Evolutionary conservation across 2,888 invertebrate species (phyloP).

Genomic region (Hemicrepidius hirtus): DNA sequence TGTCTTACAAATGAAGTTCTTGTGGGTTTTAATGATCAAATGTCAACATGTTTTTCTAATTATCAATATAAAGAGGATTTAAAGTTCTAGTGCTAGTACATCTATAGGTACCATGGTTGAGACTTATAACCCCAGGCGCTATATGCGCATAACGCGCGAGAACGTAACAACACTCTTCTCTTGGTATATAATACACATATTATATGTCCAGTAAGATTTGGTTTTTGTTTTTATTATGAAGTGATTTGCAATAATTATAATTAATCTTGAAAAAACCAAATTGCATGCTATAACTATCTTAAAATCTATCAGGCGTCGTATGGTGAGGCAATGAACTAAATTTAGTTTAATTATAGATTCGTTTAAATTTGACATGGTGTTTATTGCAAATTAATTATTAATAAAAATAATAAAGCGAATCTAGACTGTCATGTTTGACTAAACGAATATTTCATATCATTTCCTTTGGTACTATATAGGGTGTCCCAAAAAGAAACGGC

Average conservation of each 20-base stretch:
- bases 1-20: too few relatives aligned
- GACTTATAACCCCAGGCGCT: too few relatives aligned
- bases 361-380: conserved; percentile 10
- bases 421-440: not conserved
- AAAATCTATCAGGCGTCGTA: not conserved
- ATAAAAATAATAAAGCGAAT: not conserved
- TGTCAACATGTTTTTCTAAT: too few relatives aligned
- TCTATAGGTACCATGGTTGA: too few relatives aligned
- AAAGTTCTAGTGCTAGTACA: too few relatives aligned
- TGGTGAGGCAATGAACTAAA: not conserved
- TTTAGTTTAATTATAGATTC: conserved; percentile 3
- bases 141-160: too few relatives aligned
- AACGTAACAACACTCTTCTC: too few relatives aligned
- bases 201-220: not conserved
- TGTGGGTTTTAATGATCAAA: too few relatives aligned
- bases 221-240: not conserved
- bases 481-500: too few relatives aligned
- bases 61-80: too few relatives aligned
- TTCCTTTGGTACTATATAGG: too few relatives aligned
- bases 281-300: not conserved
- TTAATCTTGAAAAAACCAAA: not conserved
- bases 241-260: conserved; percentile 8
- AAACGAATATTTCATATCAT: not conserved
- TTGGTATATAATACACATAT: too few relatives aligned
- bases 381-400: conserved; percentile 8